Evolutionary conservation across 2,113 vertebrate species (phyloP).

Genomic region (Nibea albiflora): DNA sequence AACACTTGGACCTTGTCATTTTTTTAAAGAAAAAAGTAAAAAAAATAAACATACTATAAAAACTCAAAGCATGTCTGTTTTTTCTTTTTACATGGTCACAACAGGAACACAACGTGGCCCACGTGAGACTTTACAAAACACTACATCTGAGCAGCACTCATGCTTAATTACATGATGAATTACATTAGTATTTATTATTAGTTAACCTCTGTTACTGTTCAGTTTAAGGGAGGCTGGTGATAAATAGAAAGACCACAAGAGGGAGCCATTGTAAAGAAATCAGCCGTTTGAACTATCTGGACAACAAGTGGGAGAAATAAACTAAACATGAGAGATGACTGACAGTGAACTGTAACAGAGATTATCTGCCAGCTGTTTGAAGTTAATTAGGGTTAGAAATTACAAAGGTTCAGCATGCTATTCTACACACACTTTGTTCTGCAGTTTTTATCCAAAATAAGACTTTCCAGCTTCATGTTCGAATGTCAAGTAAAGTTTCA

Average conservation of each 20-base stretch:
- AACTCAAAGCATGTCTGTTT: conserved; percentile 36
- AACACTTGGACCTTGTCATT: conserved; percentile 79
- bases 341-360: no score
- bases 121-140: not conserved
- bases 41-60: conserved; percentile 75
- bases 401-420: no score
- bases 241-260: conserved; percentile 55
- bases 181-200: not conserved
- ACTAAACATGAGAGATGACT: no score
- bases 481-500: no score
- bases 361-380: no score
- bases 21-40: conserved; percentile 70
- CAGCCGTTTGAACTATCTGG: not conserved
- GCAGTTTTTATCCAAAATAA: no score
- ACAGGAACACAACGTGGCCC: not conserved
- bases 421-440: no score
- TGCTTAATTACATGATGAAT: not conserved
- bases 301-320: not conserved
- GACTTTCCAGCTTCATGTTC: no score
- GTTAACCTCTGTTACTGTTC: not conserved
- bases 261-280: conserved; percentile 42
- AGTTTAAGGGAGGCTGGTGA: not conserved
- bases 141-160: not conserved
- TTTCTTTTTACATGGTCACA: conserved; percentile 9
- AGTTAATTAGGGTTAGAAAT: no score